Conservation (phyloP, 2,113 vertebrate species). For the Macrotus californicus region DNA sequence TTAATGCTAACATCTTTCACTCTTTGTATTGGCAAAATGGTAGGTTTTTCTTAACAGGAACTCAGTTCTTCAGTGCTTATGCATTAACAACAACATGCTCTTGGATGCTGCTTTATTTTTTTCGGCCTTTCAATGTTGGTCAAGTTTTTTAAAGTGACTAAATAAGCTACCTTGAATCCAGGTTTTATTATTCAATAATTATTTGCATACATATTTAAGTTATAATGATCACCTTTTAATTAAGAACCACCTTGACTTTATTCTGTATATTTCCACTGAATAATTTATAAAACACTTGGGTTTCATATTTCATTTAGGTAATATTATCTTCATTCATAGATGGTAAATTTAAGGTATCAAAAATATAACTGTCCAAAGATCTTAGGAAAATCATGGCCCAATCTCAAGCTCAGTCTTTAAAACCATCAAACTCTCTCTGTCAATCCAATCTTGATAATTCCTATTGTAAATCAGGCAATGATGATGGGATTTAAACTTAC, state of each 20-base stretch:
- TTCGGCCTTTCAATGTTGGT: background rate
- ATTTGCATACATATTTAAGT: slow-evolving; percentile 14
- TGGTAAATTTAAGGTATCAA: background rate
- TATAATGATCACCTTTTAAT: background rate
- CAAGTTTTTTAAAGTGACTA: background rate
- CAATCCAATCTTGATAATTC: slow-evolving; percentile 3
- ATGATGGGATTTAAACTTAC: background rate
- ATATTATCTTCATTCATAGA: background rate
- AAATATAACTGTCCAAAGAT: background rate
- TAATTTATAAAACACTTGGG: background rate
- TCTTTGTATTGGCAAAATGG: background rate
- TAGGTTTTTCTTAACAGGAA: background rate
- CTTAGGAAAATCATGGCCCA: background rate
- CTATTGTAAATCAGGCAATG: background rate
- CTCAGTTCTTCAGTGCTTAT: background rate
- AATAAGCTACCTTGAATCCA: background rate
- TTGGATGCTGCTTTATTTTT: background rate
- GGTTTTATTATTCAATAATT: background rate
- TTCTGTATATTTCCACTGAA: background rate
- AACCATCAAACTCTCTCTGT: background rate
- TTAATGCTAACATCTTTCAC: background rate
- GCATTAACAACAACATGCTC: background rate
- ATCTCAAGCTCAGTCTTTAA: background rate
- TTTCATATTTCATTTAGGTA: background rate
- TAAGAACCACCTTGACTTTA: slow-evolving; percentile 9